A percentile compares a stretch with the other conserved stretches of the same genome.
Conservation (phyloP, 2,888 invertebrate species). For the Cryptophagus acutangulus region DNA sequence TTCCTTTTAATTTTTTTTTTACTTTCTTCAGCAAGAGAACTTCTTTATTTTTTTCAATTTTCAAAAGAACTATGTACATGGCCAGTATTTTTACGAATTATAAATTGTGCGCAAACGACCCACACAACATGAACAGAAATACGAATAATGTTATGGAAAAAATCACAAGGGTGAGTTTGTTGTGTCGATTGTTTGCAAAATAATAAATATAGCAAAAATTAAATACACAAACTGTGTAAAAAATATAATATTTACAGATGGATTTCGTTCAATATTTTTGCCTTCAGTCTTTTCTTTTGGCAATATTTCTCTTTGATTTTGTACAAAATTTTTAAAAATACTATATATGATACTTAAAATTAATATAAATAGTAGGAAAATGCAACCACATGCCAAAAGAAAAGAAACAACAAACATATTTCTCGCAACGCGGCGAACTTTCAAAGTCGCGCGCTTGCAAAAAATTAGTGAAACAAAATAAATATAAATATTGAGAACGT, state of each 20-base stretch:
- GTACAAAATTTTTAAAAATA: conserved; percentile 13
- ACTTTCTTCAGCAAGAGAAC: conserved; percentile 45
- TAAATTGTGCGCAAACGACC: conserved; percentile 3
- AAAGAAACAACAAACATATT: conserved; percentile 15
- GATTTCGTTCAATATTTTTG: conserved; percentile 3
- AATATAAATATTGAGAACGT: too few relatives aligned
- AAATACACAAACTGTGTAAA: too few relatives aligned
- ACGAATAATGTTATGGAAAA: too few relatives aligned
- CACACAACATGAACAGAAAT: conserved; percentile 1
- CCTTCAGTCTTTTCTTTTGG: conserved; percentile 23
- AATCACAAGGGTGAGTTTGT: conserved; percentile 1
- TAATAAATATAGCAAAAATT: too few relatives aligned
- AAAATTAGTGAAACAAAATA: too few relatives aligned
- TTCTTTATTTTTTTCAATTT: conserved; percentile 42
- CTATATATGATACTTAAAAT: too few relatives aligned
- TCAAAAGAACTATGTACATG: conserved; percentile 31
- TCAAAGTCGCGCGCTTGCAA: too few relatives aligned
- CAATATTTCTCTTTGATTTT: conserved; percentile 18
- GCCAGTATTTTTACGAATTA: too few relatives aligned
- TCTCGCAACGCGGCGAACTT: too few relatives aligned
- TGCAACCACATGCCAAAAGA: conserved; percentile 21
- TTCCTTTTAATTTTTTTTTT: background rate
- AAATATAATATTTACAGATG: background rate
- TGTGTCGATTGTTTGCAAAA: background rate
- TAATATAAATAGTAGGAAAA: too few relatives aligned